Evolutionary conservation across 2,888 invertebrate genomes (phyloP), one percentile per base, ranked within the genome.

Genomic region (Trisateles emortualis): DNA sequence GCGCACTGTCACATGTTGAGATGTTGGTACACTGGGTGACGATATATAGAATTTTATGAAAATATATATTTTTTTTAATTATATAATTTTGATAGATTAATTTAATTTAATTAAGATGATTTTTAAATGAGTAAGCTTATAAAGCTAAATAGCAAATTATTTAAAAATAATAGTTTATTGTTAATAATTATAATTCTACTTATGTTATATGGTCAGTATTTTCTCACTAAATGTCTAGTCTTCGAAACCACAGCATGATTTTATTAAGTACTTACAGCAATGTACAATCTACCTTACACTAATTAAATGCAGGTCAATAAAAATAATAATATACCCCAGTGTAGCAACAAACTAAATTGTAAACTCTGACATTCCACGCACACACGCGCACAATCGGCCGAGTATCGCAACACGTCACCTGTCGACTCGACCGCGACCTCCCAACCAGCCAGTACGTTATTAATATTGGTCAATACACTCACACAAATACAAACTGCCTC

Each of bases 361-460:
- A 86, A 90, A 88, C 90, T 90, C 84, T 90, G 90, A 90, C 90
- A 90, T 88, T 87, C 83, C 80, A 78, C 85, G 60, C 84, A 86
- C 89, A 88, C 88, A 87, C 56, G 63, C 78, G 59, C 73, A 76
- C 66, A 61, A 64, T 63, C 60, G 74, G 74, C 65, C 70, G 76
- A 79, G 70, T 82, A 84, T 83, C 80, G 76, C 77, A 71, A 72
- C 74, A 79, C 85, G 84, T 89, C 90, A 92, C 91, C 90, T 91
- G 90, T 86, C 86, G 85, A 78, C 83, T 83, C 78, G 78, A 73
- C 78, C 83, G 82, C 88, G 88, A 90, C 88, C 89, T 88, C 86
- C 86, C 83, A 82, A 83, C 82, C 79, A 74, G 78, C 71, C 68
- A 76, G 79, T 78, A 83, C 80, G 79, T 86, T 86, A 88, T 88